Conservation (phyloP, 2,888 invertebrate genomes). For the Epistrophe grossulariae region DNA sequence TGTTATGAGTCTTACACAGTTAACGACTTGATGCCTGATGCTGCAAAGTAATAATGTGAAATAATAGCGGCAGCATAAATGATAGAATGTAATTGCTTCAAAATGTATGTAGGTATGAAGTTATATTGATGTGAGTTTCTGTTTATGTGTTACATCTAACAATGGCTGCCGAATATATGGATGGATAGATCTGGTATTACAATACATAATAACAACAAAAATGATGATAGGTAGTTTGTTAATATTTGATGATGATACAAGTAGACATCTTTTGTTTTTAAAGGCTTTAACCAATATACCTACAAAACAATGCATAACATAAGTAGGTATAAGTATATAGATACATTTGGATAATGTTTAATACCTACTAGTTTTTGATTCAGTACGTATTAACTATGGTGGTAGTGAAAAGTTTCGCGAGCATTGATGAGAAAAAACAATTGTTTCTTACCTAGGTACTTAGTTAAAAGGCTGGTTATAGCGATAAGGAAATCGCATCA, state of each 20-base stretch:
- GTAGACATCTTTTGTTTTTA: background rate
- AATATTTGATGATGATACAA: background rate
- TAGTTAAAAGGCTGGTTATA: too few species aligned
- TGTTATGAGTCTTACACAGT: slow-evolving; percentile 68
- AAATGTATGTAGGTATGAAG: background rate
- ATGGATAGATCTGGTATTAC: background rate
- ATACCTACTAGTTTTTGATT: too few species aligned
- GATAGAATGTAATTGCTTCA: slow-evolving; percentile 53
- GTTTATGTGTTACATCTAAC: slow-evolving; percentile 16
- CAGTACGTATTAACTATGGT: too few species aligned
- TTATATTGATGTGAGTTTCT: slow-evolving; percentile 4
- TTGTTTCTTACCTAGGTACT: too few species aligned
- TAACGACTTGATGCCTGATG: slow-evolving; percentile 69
- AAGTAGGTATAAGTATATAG: too few species aligned
- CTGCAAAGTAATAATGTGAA: slow-evolving; percentile 70
- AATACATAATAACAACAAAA: background rate
- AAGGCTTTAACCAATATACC: background rate
- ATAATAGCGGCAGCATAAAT: slow-evolving; percentile 69
- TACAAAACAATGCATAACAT: too few species aligned
- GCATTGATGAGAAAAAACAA: too few species aligned
- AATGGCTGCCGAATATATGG: background rate
- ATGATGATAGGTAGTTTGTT: background rate
- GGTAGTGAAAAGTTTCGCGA: too few species aligned
- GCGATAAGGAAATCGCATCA: too few species aligned
- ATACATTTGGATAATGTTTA: too few species aligned